Base-by-base conservation (phyloP, 2,797 vertebrate species). In the Borostomias antarcticus region DNA sequence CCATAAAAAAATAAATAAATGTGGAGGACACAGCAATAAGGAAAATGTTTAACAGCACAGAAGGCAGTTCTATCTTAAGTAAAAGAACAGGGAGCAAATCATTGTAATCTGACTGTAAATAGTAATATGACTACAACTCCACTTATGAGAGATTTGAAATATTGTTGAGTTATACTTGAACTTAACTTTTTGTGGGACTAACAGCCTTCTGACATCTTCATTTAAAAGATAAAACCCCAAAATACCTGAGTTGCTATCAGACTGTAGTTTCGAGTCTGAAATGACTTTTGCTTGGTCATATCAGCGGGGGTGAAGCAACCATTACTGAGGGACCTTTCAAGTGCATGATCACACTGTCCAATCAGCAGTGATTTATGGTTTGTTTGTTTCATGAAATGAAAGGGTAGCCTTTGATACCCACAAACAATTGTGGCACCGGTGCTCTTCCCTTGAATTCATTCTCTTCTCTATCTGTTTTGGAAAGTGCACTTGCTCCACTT, bases 351-450 rank as follows among this genome's bases (percentile, higher is more conserved):
- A 53, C 68, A 58, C 64, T 64, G 67, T 82, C 85, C 80, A 83
- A 74, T 81, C 85, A 79, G 70, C 40, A 11, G 68, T 86, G 87
- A 91, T 91, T 89, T 88, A 91, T 86, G 80, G 84, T 85, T 86
- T 88, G 89, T 89, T 89, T 87, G 82, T 81, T 82, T 73, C 74
- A 68, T 73, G 69, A 82, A 72, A 86, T 74, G 75, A 75, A 81
- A 78, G 68, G 56, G 59, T 61, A 78, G 77, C 79, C 73, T 86
- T 82, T 81, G 81, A 82, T 86, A 78, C 80, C 64, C 67, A 69
- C 66, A 79, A 83, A 87, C 79, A 76, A 85, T 77, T 67, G 81
- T 74, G 77, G 80, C 28, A 47, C 81, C 30, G 28, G 66, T 72
- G 78, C 76, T 81, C 74, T 80, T 81, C 67, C 83, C 74, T 82